Percentiles rank a stretch among this genome's conserved stretches.
Evolutionary conservation across 2,888 invertebrate species (phyloP).

Genomic region (Amphipyra tragopoginis): DNA sequence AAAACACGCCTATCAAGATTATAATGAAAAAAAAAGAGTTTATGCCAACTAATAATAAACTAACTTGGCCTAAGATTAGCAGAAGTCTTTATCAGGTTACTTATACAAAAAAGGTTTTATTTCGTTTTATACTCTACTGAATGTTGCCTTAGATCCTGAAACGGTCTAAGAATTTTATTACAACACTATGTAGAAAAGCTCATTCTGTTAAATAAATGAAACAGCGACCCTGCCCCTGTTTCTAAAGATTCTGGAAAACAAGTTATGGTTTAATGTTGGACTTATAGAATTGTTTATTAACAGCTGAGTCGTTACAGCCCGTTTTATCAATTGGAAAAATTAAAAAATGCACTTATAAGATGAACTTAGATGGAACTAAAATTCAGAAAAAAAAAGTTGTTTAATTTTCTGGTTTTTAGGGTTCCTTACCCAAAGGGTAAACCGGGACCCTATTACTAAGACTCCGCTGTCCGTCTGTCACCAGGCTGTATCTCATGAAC

Average conservation of each 20-base stretch:
- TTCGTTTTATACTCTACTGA: conserved; percentile 33
- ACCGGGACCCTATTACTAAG: too few species aligned
- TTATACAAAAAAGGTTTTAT: conserved; percentile 32
- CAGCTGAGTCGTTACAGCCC: neutral
- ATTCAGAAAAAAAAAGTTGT: too few species aligned
- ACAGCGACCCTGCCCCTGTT: conserved; percentile 14
- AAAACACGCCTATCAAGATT: conserved; percentile 11
- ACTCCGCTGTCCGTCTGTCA: too few species aligned
- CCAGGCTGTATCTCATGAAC: too few species aligned
- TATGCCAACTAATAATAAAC: conserved; percentile 23
- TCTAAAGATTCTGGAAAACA: conserved; percentile 7
- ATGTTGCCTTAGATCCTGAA: conserved; percentile 21
- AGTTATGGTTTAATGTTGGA: conserved; percentile 2
- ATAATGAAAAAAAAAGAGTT: conserved; percentile 17
- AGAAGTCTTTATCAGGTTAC: conserved; percentile 13
- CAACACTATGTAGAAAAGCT: conserved; percentile 25
- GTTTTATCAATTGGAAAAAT: too few species aligned
- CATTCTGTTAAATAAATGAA: conserved; percentile 26
- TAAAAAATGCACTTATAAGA: too few species aligned
- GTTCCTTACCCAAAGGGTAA: too few species aligned
- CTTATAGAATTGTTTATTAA: neutral
- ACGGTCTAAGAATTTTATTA: conserved; percentile 23
- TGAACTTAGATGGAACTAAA: too few species aligned
- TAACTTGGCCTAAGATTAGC: conserved; percentile 26
- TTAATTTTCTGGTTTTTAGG: too few species aligned